These are phyloP conservation scores for Phalacrocorax pelagicus DNA, from an alignment of 2,113 vertebrate genomes.

Conservation along the genomic window DNA sequence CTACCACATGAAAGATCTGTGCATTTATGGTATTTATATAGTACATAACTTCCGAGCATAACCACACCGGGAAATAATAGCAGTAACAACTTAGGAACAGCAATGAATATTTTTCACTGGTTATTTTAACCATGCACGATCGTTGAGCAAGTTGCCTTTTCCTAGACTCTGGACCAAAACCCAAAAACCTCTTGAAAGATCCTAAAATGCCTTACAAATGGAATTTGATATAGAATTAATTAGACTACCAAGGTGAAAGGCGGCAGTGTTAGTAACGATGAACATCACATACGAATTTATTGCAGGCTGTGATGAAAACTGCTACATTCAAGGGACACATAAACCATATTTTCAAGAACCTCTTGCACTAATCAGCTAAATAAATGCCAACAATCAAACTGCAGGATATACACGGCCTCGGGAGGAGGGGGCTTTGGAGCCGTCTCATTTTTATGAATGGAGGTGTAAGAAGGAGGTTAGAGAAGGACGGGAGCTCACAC, in stretches of 20 bases:
- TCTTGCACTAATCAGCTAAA: background rate
- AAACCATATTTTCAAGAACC: background rate
- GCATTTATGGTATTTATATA: background rate
- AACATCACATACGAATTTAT: background rate
- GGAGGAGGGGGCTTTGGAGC: background rate
- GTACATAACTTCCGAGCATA: background rate
- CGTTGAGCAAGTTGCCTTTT: background rate
- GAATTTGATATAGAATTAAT: background rate
- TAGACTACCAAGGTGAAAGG: background rate
- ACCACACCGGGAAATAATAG: background rate
- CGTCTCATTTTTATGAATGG: slow-evolving; percentile 17
- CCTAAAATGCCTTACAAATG: background rate
- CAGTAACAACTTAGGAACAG: background rate
- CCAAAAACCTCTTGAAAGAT: background rate
- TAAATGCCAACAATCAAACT: background rate
- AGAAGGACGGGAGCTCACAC: background rate
- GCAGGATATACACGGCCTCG: background rate
- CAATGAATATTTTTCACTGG: background rate
- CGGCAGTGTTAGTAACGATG: fast-evolving
- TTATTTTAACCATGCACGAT: background rate
- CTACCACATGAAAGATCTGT: background rate
- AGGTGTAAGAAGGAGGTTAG: background rate
- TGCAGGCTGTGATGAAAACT: background rate
- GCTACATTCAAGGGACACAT: background rate
- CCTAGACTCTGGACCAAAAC: background rate